These are phyloP conservation scores for Tridacna gigas DNA, from an alignment of 2,888 invertebrate genomes.

Conservation along the genomic window DNA sequence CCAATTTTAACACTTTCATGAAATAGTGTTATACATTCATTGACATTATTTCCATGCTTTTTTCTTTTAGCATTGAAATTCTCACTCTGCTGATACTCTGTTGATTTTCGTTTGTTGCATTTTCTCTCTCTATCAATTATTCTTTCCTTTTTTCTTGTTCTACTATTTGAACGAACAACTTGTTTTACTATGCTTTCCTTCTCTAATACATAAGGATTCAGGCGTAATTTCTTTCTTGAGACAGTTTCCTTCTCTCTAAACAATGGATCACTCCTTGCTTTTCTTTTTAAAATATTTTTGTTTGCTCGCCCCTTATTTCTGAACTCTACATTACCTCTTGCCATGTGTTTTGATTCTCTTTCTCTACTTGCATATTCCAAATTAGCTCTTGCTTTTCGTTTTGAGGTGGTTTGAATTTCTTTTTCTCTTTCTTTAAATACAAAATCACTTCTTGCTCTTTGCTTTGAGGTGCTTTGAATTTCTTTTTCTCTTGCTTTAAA, in stretches of 20 bases:
- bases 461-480: neutral
- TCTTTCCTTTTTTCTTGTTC: neutral
- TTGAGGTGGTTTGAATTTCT: neutral
- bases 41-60: neutral
- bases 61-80: neutral
- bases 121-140: neutral
- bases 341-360: neutral
- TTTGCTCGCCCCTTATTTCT: neutral
- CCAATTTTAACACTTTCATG: neutral
- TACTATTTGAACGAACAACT: neutral
- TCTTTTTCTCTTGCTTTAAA: neutral
- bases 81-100: neutral
- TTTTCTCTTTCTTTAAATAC: neutral
- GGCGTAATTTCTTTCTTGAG: neutral
- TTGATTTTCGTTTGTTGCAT: neutral
- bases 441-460: neutral
- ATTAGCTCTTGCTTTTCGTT: neutral
- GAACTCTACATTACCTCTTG: neutral
- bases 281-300: neutral
- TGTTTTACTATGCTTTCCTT: neutral
- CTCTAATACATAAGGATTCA: neutral
- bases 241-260: neutral
- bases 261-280: neutral
- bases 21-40: neutral
- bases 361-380: neutral